Evolutionary conservation across 2,113 vertebrate species (phyloP).

Genomic region (Gambusia affinis): DNA sequence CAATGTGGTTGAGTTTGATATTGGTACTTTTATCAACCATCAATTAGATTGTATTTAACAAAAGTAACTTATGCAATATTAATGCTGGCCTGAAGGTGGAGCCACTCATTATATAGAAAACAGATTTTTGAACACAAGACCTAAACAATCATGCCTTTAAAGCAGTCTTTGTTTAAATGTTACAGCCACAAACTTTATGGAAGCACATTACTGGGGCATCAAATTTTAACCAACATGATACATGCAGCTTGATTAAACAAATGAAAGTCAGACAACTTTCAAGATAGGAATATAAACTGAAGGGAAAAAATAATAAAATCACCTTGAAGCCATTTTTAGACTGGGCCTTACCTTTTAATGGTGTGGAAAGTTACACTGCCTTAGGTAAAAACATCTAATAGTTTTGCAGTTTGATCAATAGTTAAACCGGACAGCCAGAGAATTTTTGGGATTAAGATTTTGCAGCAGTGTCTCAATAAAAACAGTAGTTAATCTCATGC

Average conservation of each 20-base stretch:
- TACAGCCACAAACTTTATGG: background rate
- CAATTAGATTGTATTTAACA: slow-evolving; percentile 9
- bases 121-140: background rate
- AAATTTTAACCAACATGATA: background rate
- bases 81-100: background rate
- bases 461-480: background rate
- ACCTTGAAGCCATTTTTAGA: no score
- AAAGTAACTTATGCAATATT: background rate
- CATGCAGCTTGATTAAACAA: background rate
- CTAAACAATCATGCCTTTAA: background rate
- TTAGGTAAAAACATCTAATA: background rate
- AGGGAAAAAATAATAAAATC: no score
- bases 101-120: background rate
- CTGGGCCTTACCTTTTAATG: background rate
- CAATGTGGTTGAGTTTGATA: background rate
- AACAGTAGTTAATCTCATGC: background rate
- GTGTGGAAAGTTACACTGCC: background rate
- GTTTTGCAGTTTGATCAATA: background rate
- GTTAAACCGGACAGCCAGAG: no score
- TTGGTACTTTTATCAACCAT: slow-evolving; percentile 1
- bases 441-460: background rate
- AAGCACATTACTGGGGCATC: background rate
- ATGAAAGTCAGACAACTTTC: background rate
- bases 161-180: background rate
- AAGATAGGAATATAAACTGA: background rate